Evolutionary conservation across 2,888 invertebrate species (phyloP).

Genomic region (Amblyjoppa fuscipennis): DNA sequence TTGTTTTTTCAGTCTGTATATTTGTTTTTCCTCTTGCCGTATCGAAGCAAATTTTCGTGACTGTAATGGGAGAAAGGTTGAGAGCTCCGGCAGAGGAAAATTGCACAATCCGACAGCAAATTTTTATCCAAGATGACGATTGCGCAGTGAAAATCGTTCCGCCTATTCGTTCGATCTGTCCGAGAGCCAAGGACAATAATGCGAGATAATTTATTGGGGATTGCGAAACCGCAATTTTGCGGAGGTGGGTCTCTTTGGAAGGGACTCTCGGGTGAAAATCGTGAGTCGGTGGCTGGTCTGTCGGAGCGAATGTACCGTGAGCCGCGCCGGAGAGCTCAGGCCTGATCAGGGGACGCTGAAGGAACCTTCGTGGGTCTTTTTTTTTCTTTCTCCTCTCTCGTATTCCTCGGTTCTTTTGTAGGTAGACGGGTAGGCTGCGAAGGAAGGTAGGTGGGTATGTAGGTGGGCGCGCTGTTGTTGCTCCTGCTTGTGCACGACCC

Average conservation of each 20-base stretch:
- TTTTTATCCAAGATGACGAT: background rate
- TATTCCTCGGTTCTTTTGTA: slow-evolving; percentile 55
- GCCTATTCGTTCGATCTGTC: background rate
- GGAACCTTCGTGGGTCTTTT: slow-evolving; percentile 48
- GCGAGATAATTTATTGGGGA: slow-evolving; percentile 1
- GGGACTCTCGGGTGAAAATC: slow-evolving; percentile 8
- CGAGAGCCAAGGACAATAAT: slow-evolving; percentile 4
- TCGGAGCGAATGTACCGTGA: slow-evolving; percentile 25
- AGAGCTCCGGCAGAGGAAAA: no score
- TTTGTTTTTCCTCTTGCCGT: no score
- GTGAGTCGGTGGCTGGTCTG: slow-evolving; percentile 7
- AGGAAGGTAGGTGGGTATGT: slow-evolving; percentile 64
- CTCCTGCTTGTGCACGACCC: slow-evolving; percentile 36
- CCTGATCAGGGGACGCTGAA: slow-evolving; percentile 44
- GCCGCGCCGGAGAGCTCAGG: slow-evolving; percentile 23
- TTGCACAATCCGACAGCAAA: no score
- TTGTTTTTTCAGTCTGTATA: no score
- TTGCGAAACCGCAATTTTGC: slow-evolving; percentile 21
- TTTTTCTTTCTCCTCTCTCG: slow-evolving; percentile 42
- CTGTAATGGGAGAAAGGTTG: no score
- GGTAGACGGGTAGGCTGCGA: slow-evolving; percentile 52
- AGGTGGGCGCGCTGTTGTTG: slow-evolving; percentile 60
- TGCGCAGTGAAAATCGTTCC: background rate
- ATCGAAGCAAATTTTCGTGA: no score
- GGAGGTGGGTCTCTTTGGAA: slow-evolving; percentile 15